Evolutionary conservation across 2,888 invertebrate genomes (phyloP), one percentile per base, ranked within the genome.

Genomic region (Leptogaster cylindrica): DNA sequence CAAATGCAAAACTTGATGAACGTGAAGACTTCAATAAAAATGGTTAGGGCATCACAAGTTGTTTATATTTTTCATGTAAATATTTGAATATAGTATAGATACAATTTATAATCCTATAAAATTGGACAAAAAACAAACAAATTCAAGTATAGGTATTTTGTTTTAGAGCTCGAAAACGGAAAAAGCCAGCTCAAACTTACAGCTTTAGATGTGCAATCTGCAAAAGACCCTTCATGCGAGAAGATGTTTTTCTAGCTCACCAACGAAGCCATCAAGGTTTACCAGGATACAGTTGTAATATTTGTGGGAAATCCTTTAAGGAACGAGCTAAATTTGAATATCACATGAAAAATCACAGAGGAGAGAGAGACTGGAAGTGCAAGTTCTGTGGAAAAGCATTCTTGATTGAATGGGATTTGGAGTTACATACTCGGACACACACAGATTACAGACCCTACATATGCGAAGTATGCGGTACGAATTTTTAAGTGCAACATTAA

Each of bases 271-370:
- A 63, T 20, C 16, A 25, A 27, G 63, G 63, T 10, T 48, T 63
- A 14, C 48, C 63, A 18, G 20, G 20, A 8, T 63, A 63, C 18
- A 63, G 63, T 10, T 63, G 63, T 18, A n/a, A 63, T 46, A 14
- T 46, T 3, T 63, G 63, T 16, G 31, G 16, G 18, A 63, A 63
- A 28, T 31, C 14, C 4, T 63, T 63, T 20, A 46, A 63, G 10
- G 31, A 46, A 20, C 46, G 12, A 20, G 31, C 7, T 18, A 63
- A 46, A 31, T 63, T n/a, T 31, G 46, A 46, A 31, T 63, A 63
- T 14, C 63, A 63, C 12, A 63, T 63, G 63, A 63, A 63, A 18
- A 63, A 63, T 46, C 46, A 63, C n/a, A 46, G 12, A 5, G 46
- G 46, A 4, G 46, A 63, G 31, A 20, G 63, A 3, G n/a, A 27